Evolutionary conservation across 2,888 invertebrate genomes (phyloP).

Genomic region (Mantis religiosa): DNA sequence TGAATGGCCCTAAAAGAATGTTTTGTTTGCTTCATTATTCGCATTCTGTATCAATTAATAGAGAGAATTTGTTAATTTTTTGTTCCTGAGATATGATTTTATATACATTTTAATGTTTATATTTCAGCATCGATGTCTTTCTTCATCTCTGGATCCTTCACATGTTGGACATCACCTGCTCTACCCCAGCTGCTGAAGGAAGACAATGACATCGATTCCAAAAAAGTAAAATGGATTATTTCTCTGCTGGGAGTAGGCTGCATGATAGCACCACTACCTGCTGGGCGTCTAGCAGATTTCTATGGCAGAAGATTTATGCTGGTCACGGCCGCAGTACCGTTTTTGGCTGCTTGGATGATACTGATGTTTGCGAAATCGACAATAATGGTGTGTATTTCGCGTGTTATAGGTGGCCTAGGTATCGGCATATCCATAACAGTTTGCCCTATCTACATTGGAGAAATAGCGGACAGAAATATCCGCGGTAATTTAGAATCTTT

Average conservation of each 20-base stretch:
- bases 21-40: too few species aligned
- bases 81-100: too few species aligned
- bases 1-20: too few species aligned
- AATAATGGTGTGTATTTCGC: conserved; percentile 39
- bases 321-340: conserved; percentile 38
- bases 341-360: conserved; percentile 38
- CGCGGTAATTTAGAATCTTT: conserved; percentile 50
- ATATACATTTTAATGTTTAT: not conserved
- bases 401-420: conserved; percentile 48
- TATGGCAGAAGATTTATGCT: conserved; percentile 40
- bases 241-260: conserved; percentile 21
- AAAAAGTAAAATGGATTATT: conserved; percentile 39
- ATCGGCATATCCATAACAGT: conserved; percentile 47
- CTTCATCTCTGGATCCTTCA: not conserved
- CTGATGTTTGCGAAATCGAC: conserved; percentile 36
- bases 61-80: too few species aligned
- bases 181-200: conserved; percentile 37
- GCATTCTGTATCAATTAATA: too few species aligned
- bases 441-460: conserved; percentile 56
- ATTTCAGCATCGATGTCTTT: not conserved
- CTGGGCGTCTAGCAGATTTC: conserved; percentile 38
- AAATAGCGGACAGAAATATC: conserved; percentile 53
- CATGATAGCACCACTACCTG: conserved; percentile 30
- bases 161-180: conserved; percentile 41
- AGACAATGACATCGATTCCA: conserved; percentile 33